Percentiles rank a stretch among this genome's conserved stretches.
phyloP scores from a whole-genome alignment of 2,797 vertebrate genomes.

The Phoxinus dragarum region DNA sequence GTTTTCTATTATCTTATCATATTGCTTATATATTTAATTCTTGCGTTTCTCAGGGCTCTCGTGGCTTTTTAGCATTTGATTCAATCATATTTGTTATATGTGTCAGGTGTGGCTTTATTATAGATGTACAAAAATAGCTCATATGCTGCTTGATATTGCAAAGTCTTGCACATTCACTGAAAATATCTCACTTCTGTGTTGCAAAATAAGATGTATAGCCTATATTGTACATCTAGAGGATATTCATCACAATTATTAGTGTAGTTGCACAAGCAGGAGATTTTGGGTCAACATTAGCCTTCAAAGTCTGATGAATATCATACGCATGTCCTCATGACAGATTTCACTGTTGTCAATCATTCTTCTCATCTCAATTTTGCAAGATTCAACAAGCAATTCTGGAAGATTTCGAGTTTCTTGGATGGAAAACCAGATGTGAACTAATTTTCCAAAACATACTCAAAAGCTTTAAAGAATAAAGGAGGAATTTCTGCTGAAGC shows the following conservation, averaged over 20 bases:
- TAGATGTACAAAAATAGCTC: not conserved
- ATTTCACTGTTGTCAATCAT: constrained; percentile 46
- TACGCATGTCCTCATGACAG: not conserved
- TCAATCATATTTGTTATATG: not conserved
- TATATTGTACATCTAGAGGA: not conserved
- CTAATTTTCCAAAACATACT: constrained; percentile 67
- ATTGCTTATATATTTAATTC: not conserved
- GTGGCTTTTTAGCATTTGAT: not conserved
- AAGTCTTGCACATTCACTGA: no score
- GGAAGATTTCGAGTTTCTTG: constrained; percentile 59
- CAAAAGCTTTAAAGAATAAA: constrained; percentile 57
- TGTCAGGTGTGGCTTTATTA: not conserved
- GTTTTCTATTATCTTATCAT: not conserved
- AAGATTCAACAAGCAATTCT: constrained; percentile 64
- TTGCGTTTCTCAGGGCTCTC: not conserved
- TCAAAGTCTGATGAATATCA: not conserved
- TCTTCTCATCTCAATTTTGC: constrained; percentile 57
- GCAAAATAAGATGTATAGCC: not conserved
- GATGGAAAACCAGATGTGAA: constrained; percentile 69
- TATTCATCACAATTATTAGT: no score
- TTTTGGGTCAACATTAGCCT: not conserved
- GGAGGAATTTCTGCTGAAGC: constrained; percentile 69
- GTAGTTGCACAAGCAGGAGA: not conserved
- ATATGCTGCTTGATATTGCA: not conserved
- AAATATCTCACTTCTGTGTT: no score